These are phyloP conservation scores for Parnassius orleans DNA, from an alignment of 2,888 invertebrate genomes.

Conservation along the genomic window DNA sequence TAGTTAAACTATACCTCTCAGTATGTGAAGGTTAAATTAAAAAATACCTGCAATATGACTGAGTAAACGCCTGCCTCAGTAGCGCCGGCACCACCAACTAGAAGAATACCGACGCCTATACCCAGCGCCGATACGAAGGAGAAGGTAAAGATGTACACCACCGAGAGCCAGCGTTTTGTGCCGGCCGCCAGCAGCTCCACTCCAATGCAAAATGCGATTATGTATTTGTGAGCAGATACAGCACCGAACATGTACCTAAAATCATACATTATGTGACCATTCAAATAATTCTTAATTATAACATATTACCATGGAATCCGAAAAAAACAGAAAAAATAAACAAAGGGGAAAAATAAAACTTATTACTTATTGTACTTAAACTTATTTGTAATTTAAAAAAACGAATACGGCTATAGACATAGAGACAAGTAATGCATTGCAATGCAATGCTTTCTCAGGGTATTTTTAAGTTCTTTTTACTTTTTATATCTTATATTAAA, in stretches of 20 bases:
- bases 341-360: no score
- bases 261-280: background rate
- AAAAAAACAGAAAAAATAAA: no score
- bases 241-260: slow-evolving; percentile 90
- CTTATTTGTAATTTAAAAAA: no score
- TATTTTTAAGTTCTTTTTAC: no score
- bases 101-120: slow-evolving; percentile 86
- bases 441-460: no score
- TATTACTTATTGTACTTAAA: no score
- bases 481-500: no score
- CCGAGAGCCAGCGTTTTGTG: slow-evolving; percentile 81
- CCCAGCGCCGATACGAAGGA: slow-evolving; percentile 90
- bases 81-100: slow-evolving; percentile 81
- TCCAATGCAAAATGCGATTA: slow-evolving; percentile 93
- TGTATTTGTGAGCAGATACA: slow-evolving; percentile 92
- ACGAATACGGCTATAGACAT: no score
- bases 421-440: no score
- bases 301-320: no score
- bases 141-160: slow-evolving; percentile 87
- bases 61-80: slow-evolving; percentile 83
- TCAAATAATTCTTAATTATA: no score
- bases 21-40: background rate
- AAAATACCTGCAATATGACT: slow-evolving; percentile 85
- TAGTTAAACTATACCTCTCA: no score
- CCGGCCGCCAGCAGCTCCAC: slow-evolving; percentile 88